Evolutionary conservation across 1,140 invertebrate species (phyloP), one percentile per base, ranked within the genome.

Genomic region (Platyscapa corneri): DNA sequence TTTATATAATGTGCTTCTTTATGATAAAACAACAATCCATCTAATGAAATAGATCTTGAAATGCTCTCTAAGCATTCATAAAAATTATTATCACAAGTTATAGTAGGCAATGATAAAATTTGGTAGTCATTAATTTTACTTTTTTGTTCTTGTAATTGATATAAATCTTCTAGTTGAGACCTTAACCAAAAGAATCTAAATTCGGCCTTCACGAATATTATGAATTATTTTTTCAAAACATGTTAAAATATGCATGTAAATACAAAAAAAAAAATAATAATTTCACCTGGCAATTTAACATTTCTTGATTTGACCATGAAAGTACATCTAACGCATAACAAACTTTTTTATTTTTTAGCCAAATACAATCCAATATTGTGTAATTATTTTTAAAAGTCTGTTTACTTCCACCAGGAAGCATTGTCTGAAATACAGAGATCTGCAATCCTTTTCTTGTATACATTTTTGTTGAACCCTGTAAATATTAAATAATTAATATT

Each of bases 271-370:
- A 70, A 72, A 86, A 49, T 74, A 79, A 81, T 74, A 79, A 81
- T 82, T 90, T 94, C 94, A 97, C 97, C 91, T 98, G 97, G 93
- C 96, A 97, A 88, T 98, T 95, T 83, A 95, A 94, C 81, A 98
- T 94, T 27, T 95, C 94, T 87, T 96, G 95, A 87, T 95, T 95
- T 87, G 96, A 97, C 97, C 97, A 99, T 67, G 95, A 95, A 65
- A 99, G 93, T 10, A 97, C 93, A 92, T 99, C 98, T 74, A 98
- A 90, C 3, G 97, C 94, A 92, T 96, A 98, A 90, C 96, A 96
- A 0, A 93, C 95, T 83, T 96, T 95, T 56, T 92, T 90, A 0
- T 93, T 87, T 87, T 95, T 94, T 88, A 94, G 92, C 92, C 95
- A 97, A 60, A 99, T 95, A 90, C 97, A 97, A 92, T 98, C 98